Base-by-base conservation (phyloP, 1,140 invertebrate genomes). In the Drosophila yakuba region DNA sequence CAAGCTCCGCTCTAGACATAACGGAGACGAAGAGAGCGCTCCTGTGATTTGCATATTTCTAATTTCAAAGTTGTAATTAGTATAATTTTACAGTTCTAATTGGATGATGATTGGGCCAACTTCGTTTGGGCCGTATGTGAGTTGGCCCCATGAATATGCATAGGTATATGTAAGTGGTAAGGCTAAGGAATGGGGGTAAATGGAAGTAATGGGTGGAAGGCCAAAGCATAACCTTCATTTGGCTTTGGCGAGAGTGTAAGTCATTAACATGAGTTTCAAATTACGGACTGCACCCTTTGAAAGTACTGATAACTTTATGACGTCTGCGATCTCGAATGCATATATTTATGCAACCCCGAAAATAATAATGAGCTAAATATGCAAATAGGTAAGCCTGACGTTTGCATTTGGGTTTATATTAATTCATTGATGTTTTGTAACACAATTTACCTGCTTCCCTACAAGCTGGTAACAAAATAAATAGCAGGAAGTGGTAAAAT, bases 11-110 rank as follows among this genome's bases (percentile, higher is more conserved):
- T 68, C 39, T 58, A 68, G 64, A 64, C 38, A 54, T 45, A 78
- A 20, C 51, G 11, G 35, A 39, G 51, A 55, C 50, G 41, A 23
- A 57, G 60, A 17, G 56, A 15, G 57, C 25, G 60, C 36, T 32
- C 39, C 54, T 20, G 68, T 60, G 50, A 89, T 89, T 89, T 89
- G 84, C 84, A 89, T 89, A 84, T 89, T 89, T 89, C 77, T 89
- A 89, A 89, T 89, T 89, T 82, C 84, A 89, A 89, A 89, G 84
- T 89, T 89, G 84, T 89, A 89, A 89, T 89, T 89, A 89, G 84
- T 89, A 89, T 89, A 89, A 89, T 89, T 89, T 89, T 89, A 88
- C 77, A 84, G 80, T 72, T 89, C 68, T 89, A 89, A 89, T 89
- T 89, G 84, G 80, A 88, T 89, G 84, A 83, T 88, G 83, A 89